Evolutionary conservation across 2,797 vertebrate genomes (phyloP).

Genomic region (Pelochelys cantorii): DNA sequence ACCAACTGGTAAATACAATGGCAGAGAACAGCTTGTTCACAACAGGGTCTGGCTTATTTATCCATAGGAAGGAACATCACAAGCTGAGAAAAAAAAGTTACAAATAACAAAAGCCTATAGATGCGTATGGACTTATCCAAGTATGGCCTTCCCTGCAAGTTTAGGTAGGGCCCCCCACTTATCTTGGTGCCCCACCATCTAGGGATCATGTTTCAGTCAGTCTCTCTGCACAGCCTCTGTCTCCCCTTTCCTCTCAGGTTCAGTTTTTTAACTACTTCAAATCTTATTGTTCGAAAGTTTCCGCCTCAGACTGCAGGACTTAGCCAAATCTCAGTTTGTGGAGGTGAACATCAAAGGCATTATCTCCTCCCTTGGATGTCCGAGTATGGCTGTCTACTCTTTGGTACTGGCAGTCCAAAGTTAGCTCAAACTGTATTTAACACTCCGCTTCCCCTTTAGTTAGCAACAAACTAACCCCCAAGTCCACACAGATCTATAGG

Average conservation of each 20-base stretch:
- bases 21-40: neutral
- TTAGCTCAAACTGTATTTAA: neutral
- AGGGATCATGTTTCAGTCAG: neutral
- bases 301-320: neutral
- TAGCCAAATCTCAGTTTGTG: rapidly evolving
- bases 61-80: neutral
- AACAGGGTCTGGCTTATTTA: neutral
- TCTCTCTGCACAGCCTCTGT: rapidly evolving
- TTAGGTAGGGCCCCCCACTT: neutral
- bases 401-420: neutral
- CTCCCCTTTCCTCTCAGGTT: neutral
- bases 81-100: neutral
- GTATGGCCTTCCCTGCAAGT: neutral
- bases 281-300: neutral
- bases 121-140: neutral
- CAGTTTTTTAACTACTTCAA: neutral
- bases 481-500: neutral
- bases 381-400: neutral
- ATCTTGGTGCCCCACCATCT: neutral
- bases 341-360: neutral
- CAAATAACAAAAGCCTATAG: neutral
- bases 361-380: neutral
- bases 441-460: neutral
- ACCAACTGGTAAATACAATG: neutral
- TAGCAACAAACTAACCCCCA: neutral